These are phyloP conservation scores for Chymomyza caudatula DNA, from an alignment of 2,888 invertebrate genomes.

Conservation along the genomic window DNA sequence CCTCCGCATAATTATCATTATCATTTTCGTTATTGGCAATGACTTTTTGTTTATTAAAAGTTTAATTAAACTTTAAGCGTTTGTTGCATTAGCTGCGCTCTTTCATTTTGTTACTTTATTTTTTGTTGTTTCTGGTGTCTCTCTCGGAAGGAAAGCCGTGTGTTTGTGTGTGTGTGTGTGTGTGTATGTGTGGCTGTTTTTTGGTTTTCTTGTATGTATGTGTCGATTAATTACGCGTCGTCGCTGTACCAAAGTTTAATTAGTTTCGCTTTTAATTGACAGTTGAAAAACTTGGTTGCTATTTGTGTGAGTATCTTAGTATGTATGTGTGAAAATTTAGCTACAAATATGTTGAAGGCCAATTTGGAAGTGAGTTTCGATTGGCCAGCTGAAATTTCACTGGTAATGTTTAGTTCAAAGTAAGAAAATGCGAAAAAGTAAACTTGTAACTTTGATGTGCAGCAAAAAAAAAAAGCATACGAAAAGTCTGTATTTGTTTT, in stretches of 20 bases:
- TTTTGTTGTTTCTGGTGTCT: not conserved
- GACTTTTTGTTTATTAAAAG: constrained; percentile 51
- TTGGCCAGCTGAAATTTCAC: not conserved
- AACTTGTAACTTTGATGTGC: too few relatives aligned
- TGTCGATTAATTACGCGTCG: constrained; percentile 65
- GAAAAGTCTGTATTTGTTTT: not conserved
- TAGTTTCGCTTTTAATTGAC: constrained; percentile 69
- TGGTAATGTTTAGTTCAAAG: not conserved
- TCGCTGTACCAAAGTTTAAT: constrained; percentile 63
- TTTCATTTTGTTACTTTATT: not conserved
- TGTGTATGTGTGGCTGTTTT: constrained; percentile 15
- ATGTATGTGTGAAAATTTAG: not conserved
- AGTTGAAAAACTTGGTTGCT: constrained; percentile 56
- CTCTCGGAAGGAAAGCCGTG: too few relatives aligned
- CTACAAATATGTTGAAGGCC: constrained; percentile 1
- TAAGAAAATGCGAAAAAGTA: not conserved
- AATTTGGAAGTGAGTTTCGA: not conserved
- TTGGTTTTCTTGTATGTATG: constrained; percentile 11
- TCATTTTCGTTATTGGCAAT: constrained; percentile 20
- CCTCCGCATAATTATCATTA: constrained; percentile 35
- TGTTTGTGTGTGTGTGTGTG: not conserved
- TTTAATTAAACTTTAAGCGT: constrained; percentile 68
- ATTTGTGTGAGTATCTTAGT: not conserved
- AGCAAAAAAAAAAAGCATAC: not conserved
- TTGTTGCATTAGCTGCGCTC: constrained; percentile 31